Base-by-base conservation (phyloP, 2,797 vertebrate genomes). In the Rousettus madagascariensis region DNA sequence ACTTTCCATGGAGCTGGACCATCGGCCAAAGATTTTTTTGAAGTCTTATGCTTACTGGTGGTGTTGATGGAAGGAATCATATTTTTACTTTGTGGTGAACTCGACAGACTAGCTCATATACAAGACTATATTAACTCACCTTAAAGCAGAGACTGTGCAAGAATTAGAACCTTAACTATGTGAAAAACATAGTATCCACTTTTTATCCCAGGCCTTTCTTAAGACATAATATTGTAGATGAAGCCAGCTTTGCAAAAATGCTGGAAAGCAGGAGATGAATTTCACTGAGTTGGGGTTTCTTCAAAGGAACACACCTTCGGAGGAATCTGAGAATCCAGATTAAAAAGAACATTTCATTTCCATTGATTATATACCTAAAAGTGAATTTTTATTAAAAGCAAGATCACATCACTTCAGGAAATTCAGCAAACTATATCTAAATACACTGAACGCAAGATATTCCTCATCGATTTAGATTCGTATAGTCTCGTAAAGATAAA, bases 321-420 rank as follows among this genome's bases (percentile, higher is more conserved):
- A 91, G 95, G 83, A 97, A 97, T 83, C 69, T 24, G 22, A 6
- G 33, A 84, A 82, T 93, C 83, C 92, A 82, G 66, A 94, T 94
- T 82, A 78, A 80, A 97, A 96, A 97, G 95, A 96, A 95, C 94
- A 96, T 97, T 95, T 95, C 92, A 43, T 97, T 97, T 94, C 78
- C 57, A 85, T 79, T 88, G 87, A 68, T 92, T 93, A 88, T 92
- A 61, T 43, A 97, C 90, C 94, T 96, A 97, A 97, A 98, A 96
- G 1, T 87, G 78, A 96, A 46, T 95, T 97, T 98, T 98, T 98
- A 97, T 97, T 98, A 98, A 98, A 97, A 92, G 69, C 65, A 79
- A 79, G 95, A 78, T 93, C 94, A 90, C 84, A 95, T 95, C 78
- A 69, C 69, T 95, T 91, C 46, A 94, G 88, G 97, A 97, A 97